Conservation (phyloP, 2,888 invertebrate species). For the Isoperla grammatica region DNA sequence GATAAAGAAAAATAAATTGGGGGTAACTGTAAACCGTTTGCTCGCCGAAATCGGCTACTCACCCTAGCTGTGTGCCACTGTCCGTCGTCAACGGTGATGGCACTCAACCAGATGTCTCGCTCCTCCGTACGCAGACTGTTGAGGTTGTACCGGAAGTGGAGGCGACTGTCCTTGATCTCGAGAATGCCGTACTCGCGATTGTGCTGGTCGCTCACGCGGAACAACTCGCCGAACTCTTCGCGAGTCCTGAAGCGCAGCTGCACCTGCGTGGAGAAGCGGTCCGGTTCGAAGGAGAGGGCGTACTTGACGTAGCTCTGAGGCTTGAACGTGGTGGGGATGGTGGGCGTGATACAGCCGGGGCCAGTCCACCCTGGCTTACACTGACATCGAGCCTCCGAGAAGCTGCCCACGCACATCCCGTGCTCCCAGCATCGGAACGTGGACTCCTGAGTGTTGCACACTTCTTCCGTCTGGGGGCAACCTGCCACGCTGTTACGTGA, state of each 20-base stretch:
- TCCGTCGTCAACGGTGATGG: conserved; percentile 88
- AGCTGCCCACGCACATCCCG: conserved; percentile 89
- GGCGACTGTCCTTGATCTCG: conserved; percentile 81
- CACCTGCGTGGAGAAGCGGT: conserved; percentile 86
- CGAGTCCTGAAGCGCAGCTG: conserved; percentile 91
- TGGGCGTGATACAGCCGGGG: conserved; percentile 76
- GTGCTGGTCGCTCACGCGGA: conserved; percentile 90
- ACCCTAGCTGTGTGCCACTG: conserved; percentile 91
- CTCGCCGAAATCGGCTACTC: too few relatives aligned
- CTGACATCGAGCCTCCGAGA: conserved; percentile 83
- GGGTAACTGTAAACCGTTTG: too few relatives aligned
- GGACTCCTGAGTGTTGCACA: conserved; percentile 81
- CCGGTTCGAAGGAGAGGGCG: conserved; percentile 89
- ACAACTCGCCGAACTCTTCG: conserved; percentile 88
- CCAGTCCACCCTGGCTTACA: conserved; percentile 96
- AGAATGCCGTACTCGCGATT: conserved; percentile 91
- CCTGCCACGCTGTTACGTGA: conserved; percentile 81
- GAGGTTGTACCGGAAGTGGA: conserved; percentile 89
- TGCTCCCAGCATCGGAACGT: conserved; percentile 87
- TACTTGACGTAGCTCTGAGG: conserved; percentile 96
- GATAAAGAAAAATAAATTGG: too few relatives aligned
- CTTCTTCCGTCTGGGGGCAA: conserved; percentile 89
- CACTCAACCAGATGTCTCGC: conserved; percentile 82
- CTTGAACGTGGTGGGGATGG: conserved; percentile 87
- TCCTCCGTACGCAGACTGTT: conserved; percentile 89